These are phyloP conservation scores for Geodia barretti DNA, from an alignment of 37 sponge, comb jelly and placozoan genomes.

Conservation along the genomic window DNA sequence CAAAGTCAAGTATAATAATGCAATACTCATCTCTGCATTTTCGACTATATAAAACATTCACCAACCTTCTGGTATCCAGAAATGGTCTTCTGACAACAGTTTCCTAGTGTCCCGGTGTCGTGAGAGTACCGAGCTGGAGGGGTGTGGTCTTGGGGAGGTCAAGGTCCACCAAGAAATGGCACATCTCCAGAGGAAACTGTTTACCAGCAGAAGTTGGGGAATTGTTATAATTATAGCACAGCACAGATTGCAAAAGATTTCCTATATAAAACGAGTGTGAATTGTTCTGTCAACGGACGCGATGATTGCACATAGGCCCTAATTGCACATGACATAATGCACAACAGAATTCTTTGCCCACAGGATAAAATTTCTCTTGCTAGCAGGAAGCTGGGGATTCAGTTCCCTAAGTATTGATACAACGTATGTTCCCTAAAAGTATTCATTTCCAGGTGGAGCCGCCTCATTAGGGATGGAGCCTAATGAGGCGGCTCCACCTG, in stretches of 20 bases:
- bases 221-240: no score
- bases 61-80: constrained; percentile 74
- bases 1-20: background rate
- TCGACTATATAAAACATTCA: background rate
- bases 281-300: no score
- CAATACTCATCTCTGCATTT: background rate
- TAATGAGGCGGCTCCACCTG: no score
- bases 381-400: no score
- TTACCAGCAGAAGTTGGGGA: no score
- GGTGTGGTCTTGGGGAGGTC: constrained; percentile 47
- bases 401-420: no score
- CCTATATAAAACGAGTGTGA: no score
- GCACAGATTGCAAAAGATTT: no score
- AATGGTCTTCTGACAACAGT: constrained; percentile 67
- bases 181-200: constrained; percentile 74
- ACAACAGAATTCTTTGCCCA: constrained; percentile 6
- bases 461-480: no score
- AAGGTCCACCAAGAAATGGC: constrained; percentile 90
- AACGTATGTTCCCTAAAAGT: no score
- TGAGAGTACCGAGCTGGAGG: constrained; percentile 78
- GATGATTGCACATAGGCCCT: background rate
- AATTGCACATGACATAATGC: background rate
- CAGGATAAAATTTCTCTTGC: constrained; percentile 91
- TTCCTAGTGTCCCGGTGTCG: constrained; percentile 68
- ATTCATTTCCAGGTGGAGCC: no score